Base-by-base conservation (phyloP, 2,888 invertebrate species). In the Polyommatus iphigenia region DNA sequence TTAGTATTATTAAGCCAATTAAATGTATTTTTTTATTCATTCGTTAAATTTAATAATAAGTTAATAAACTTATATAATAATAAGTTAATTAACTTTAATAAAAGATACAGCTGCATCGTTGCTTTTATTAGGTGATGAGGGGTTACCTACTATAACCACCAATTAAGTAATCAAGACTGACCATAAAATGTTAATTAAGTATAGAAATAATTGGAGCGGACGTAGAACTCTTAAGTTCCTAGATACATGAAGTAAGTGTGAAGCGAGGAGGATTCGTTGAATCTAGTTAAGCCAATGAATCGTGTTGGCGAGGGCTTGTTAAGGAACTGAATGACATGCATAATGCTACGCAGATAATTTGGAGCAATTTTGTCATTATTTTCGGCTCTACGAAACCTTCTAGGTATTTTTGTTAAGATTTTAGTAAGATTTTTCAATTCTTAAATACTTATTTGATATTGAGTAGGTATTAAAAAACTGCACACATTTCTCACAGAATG, bases 241-340 rank as follows among this genome's bases (percentile, higher is more conserved):
- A 50, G 54, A 54, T 46, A 41, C 46, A 71, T 77, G 36, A 71
- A 71, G 71, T 54, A 77, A 54, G 54, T 46, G 71, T 54, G 77
- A 77, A 71, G 67, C 32, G 41, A n/a, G 67, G 46, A 36, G 20
- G 54, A 32, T 77, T 54, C 20, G 71, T 71, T 71, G 18, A 54
- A 77, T 62, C 67, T 46, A 77, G 41, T 76, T 57, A 57, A 50
- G 73, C 73, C 73, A 73, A 73, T 73, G 32, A 57, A 32, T 13
- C 15, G 62, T 32, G 76, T 36, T 36, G 20, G 59, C 76, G 54
- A 50, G 75, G 54, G 24, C 54, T 24, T 41, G 73, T 73, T 46
- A 73, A 73, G 73, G 41, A 73, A 24, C 46, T 75, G 59, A 59
- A 62, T 67, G 67, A 67, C 57, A 57, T 77, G 46, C 62, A 76